Evolutionary conservation across 2,797 vertebrate species (phyloP).

Genomic region (Sebastes matsubarae): DNA sequence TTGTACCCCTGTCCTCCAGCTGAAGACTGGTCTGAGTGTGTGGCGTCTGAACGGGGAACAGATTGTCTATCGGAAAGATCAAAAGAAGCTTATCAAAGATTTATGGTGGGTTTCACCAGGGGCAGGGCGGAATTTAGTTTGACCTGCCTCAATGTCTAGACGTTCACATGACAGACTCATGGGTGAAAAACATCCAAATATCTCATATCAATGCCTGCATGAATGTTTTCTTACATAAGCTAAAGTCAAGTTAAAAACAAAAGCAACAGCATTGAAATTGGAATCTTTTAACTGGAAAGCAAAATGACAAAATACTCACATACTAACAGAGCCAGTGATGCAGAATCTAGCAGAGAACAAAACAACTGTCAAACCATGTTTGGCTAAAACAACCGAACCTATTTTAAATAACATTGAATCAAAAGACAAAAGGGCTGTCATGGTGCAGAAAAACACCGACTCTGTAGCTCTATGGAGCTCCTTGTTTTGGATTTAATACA

Average conservation of each 20-base stretch:
- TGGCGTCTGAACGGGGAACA: constrained; percentile 1
- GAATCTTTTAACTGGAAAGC: neutral
- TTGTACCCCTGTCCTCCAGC: neutral
- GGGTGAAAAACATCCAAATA: neutral
- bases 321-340: neutral
- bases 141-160: neutral
- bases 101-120: constrained; percentile 1
- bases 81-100: constrained; percentile 30
- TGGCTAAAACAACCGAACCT: neutral
- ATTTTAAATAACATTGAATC: too few relatives aligned
- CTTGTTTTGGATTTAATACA: neutral
- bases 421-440: neutral
- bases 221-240: neutral
- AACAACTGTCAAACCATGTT: neutral
- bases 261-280: neutral
- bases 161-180: neutral
- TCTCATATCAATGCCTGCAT: neutral
- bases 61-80: constrained; percentile 8
- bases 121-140: neutral
- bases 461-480: neutral
- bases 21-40: neutral
- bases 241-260: too few relatives aligned
- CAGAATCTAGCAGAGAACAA: too few relatives aligned
- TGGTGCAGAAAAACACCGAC: neutral
- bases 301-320: neutral